Evolutionary conservation across 2,797 vertebrate genomes (phyloP).

Genomic region (Syndactyla subalaris): DNA sequence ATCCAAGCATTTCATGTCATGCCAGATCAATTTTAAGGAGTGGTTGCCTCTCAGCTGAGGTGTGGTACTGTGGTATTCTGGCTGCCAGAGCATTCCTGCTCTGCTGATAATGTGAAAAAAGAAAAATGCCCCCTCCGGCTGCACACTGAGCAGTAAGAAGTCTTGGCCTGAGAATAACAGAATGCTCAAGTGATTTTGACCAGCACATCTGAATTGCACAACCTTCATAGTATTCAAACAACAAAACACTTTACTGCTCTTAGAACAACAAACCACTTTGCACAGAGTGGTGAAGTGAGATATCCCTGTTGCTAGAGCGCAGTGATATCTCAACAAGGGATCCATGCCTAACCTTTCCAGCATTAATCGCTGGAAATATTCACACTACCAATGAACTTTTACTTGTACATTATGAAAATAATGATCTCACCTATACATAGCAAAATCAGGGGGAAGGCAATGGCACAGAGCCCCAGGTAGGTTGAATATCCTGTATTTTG

Average conservation of each 20-base stretch:
- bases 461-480: neutral
- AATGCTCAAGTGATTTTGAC: neutral
- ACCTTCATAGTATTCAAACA: neutral
- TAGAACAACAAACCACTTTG: neutral
- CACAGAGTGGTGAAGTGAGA: neutral
- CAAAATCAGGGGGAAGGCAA: neutral
- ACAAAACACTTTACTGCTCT: neutral
- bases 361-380: neutral
- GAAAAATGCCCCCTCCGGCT: neutral
- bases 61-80: neutral
- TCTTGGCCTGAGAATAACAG: neutral
- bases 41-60: neutral
- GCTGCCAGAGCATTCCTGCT: neutral
- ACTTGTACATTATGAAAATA: neutral
- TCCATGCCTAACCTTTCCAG: neutral
- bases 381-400: neutral
- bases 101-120: neutral
- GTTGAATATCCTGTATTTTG: neutral
- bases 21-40: neutral
- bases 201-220: neutral
- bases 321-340: neutral
- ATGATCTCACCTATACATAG: neutral
- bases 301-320: neutral
- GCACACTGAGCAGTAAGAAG: neutral
- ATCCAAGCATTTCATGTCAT: neutral